These are phyloP conservation scores for Gambelia wislizenii DNA, from an alignment of 2,797 vertebrate species.

Conservation along the genomic window DNA sequence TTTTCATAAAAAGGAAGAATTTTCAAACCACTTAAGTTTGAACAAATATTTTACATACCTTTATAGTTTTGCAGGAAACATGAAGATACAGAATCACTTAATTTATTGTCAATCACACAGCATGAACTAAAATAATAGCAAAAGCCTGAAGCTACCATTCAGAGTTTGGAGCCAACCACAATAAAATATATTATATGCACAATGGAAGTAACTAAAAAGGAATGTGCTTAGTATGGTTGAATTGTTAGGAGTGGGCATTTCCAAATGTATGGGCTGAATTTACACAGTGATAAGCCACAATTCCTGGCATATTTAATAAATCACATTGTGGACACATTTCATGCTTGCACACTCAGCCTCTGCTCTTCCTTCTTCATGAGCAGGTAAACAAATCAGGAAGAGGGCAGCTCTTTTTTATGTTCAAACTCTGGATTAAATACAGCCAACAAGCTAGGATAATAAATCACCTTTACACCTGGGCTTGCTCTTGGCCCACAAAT, in stretches of 20 bases:
- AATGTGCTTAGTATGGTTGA: neutral
- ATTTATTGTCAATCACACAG: neutral
- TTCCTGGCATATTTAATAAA: neutral
- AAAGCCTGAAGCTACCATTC: neutral
- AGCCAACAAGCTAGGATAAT: neutral
- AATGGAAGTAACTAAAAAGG: neutral
- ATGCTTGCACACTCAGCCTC: too few species aligned
- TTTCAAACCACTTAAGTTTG: neutral
- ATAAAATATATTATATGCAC: neutral
- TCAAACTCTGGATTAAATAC: too few species aligned
- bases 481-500: neutral
- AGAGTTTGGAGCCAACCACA: slow-evolving; percentile 9
- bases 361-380: too few species aligned
- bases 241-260: neutral
- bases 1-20: neutral
- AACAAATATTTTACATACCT: slow-evolving; percentile 3
- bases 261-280: neutral
- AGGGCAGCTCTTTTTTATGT: too few species aligned
- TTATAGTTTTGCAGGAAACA: neutral
- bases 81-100: neutral
- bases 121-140: neutral
- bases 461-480: neutral
- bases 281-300: neutral
- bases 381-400: too few species aligned
- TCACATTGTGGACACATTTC: neutral